Base-by-base conservation (phyloP, 2,888 invertebrate genomes). In the Drosophila putrida region DNA sequence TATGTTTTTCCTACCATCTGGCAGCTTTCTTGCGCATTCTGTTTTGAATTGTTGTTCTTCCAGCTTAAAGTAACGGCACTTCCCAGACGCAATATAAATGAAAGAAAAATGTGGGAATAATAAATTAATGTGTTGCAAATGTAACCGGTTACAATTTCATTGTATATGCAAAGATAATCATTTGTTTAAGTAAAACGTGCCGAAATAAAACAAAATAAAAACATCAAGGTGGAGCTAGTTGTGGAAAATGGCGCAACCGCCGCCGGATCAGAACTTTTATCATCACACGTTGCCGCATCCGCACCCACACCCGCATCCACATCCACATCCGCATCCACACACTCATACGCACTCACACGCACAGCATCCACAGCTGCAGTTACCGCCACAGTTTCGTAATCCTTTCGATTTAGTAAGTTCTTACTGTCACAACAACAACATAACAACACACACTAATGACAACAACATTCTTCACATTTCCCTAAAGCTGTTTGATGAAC, bases 171-270 rank as follows among this genome's bases (percentile, higher is more conserved):
- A 69, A 57, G 15, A n/a, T 6, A 8, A 49, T 33, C 15, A 28
- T 36, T 61, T 62, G n/a, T 35, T 6, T 51, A 9, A 71, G 55
- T 53, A 43, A 67, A 71, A 62, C 53, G 58, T 43, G 68, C 58
- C 38, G 25, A 70, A 58, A 63, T 51, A 63, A 47, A 43, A 28
- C 51, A 39, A 51, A 61, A 49, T 38, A 53, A 44, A 58, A 46
- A 53, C 47, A 53, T 71, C 54, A 46, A 63, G 54, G 64, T 68
- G 79, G 63, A 49, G 63, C 36, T 47, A 58, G 53, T 66, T 70
- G 64, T 61, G 72, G 79, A 88, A 89, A 82, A 90, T 90, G 90
- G 89, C 88, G 86, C 90, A 87, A 73, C 82, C 77, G 86, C 86
- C 89, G 73, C 86, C 88, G 47, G 83, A 89, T 71, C 86, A 90